phyloP scores from a whole-genome alignment of 2,888 invertebrate species.

The Scrobipalpa atriplicella region DNA sequence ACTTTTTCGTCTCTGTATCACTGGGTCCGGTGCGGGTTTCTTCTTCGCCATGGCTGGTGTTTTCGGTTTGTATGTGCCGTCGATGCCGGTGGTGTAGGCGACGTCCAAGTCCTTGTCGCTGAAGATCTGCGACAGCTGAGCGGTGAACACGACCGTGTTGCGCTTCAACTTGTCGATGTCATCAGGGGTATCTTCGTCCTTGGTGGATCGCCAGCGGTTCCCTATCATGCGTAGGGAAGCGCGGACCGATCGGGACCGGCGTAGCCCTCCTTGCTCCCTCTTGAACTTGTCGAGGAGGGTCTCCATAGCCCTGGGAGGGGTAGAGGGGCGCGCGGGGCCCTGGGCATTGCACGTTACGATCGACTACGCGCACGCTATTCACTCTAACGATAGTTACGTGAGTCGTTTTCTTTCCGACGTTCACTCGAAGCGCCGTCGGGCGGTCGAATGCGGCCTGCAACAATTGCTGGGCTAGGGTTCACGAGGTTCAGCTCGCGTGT shows the following conservation, averaged over 20 bases:
- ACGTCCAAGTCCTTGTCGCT: constrained; percentile 72
- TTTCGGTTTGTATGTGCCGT: constrained; percentile 75
- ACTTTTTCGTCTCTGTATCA: constrained; percentile 65
- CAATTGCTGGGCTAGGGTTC: constrained; percentile 62
- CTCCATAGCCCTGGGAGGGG: constrained; percentile 79
- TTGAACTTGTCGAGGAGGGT: constrained; percentile 79
- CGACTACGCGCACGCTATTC: constrained; percentile 78
- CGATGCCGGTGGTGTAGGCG: constrained; percentile 67
- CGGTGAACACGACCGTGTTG: constrained; percentile 65
- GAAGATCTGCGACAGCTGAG: constrained; percentile 69
- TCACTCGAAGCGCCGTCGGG: constrained; percentile 73
- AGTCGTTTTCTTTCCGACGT: constrained; percentile 73
- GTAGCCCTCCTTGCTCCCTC: constrained; percentile 77
- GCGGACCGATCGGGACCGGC: constrained; percentile 87
- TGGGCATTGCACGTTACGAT: constrained; percentile 77
- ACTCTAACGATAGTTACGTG: constrained; percentile 75
- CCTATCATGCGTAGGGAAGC: constrained; percentile 87
- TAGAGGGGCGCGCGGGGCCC: constrained; percentile 65
- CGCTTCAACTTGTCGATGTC: constrained; percentile 63
- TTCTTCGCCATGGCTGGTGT: constrained; percentile 75
- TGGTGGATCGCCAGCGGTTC: constrained; percentile 81
- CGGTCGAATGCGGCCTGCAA: constrained; percentile 68
- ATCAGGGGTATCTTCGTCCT: constrained; percentile 65
- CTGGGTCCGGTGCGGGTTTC: constrained; percentile 56
- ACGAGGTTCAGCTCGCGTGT: constrained; percentile 54